Percentiles rank a stretch among this genome's conserved stretches.
Conservation (phyloP, 2,797 vertebrate species). For the Rhinophrynus dorsalis region DNA sequence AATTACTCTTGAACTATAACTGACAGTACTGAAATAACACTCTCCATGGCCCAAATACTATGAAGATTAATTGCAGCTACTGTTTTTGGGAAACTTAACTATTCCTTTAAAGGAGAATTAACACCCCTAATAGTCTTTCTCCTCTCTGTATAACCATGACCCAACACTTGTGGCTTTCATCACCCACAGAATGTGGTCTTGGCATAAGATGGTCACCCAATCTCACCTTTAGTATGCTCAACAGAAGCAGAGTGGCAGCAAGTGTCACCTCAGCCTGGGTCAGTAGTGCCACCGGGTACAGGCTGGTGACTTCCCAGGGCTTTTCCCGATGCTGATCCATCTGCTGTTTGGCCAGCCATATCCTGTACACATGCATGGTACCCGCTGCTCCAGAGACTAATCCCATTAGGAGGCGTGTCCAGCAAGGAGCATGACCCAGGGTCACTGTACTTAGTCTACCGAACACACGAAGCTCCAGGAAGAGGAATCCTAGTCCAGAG, state of each 20-base stretch:
- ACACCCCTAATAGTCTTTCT: too few relatives aligned
- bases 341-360: constrained; percentile 50
- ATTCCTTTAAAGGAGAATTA: too few relatives aligned
- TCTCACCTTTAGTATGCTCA: constrained; percentile 70
- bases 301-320: constrained; percentile 58
- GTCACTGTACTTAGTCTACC: constrained; percentile 54
- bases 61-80: too few relatives aligned
- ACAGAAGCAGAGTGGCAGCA: constrained; percentile 67
- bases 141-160: too few relatives aligned
- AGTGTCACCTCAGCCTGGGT: constrained; percentile 61
- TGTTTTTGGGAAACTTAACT: too few relatives aligned
- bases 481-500: constrained; percentile 62
- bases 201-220: too few relatives aligned
- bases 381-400: constrained; percentile 63
- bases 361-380: constrained; percentile 63
- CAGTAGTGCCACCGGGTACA: constrained; percentile 64
- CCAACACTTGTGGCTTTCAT: too few relatives aligned
- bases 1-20: too few relatives aligned
- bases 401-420: constrained; percentile 62
- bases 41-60: too few relatives aligned
- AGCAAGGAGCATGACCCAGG: constrained; percentile 47
- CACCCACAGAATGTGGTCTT: too few relatives aligned
- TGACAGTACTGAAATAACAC: too few relatives aligned
- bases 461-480: constrained; percentile 58
- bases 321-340: constrained; percentile 57